Percentiles rank a stretch among this genome's conserved stretches.
phyloP scores from a whole-genome alignment of 2,797 vertebrate genomes.

The Borostomias antarcticus region DNA sequence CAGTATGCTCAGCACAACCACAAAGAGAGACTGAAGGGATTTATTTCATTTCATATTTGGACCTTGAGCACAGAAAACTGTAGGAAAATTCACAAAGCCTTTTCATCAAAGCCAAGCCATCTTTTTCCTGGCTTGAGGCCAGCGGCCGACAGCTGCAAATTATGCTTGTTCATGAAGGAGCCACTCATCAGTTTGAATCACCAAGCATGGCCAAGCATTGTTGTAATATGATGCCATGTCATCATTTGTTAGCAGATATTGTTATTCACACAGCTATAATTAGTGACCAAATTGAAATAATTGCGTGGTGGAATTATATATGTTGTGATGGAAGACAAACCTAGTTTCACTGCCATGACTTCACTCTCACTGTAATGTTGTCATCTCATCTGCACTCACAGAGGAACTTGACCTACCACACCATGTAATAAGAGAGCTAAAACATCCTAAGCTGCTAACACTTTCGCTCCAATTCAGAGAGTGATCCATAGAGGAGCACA shows the following conservation, averaged over 20 bases:
- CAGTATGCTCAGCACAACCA: too few species aligned
- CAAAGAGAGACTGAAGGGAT: neutral
- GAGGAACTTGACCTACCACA: neutral
- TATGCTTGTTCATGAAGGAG: too few species aligned
- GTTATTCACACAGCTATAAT: neutral
- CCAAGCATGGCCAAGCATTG: neutral
- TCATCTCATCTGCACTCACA: neutral
- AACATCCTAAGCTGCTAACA: neutral
- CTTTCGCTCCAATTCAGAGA: neutral
- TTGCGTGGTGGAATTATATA: too few species aligned
- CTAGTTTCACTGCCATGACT: neutral
- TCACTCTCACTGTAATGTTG: too few species aligned
- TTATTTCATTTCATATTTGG: neutral
- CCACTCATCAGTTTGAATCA: neutral
- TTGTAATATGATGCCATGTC: neutral
- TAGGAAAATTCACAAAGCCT: neutral
- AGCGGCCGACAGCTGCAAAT: too few species aligned
- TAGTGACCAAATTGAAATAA: too few species aligned
- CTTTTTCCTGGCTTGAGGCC: too few species aligned
- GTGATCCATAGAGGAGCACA: neutral
- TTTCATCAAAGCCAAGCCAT: neutral
- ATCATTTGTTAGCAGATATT: neutral
- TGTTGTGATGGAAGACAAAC: neutral
- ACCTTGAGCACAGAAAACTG: neutral
- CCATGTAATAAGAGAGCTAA: neutral